phyloP scores from a whole-genome alignment of 1,140 invertebrate genomes.

The Homarus americanus region DNA sequence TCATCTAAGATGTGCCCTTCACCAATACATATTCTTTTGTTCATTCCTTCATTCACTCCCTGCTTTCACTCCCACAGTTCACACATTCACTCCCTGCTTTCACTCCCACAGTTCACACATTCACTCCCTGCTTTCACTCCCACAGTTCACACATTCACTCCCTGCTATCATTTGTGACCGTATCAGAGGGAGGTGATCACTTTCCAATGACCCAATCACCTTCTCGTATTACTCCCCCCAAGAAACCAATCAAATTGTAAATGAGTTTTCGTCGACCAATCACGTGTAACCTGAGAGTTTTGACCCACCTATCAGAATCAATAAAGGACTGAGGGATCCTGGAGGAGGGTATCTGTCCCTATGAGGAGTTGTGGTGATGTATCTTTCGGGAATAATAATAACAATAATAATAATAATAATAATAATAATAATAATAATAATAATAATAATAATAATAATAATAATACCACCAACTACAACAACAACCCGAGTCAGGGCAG shows the following conservation, averaged over 20 bases:
- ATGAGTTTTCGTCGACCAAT: not conserved
- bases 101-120: not conserved
- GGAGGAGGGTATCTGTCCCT: no score
- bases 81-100: not conserved
- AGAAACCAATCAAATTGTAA: conserved; percentile 5
- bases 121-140: not conserved
- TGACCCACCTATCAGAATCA: no score
- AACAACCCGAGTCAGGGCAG: no score
- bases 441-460: no score
- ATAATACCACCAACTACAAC: no score
- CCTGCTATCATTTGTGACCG: not conserved
- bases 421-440: no score
- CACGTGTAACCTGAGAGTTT: not conserved
- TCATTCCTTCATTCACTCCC: not conserved
- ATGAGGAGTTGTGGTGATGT: no score
- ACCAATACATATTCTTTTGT: no score
- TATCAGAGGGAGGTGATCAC: not conserved
- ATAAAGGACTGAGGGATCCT: no score
- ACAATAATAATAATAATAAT: no score
- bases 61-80: not conserved
- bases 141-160: not conserved
- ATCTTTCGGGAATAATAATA: no score
- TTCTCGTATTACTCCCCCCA: not conserved
- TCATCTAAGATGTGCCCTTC: no score
- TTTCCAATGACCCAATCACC: not conserved